Conservation (phyloP, 2,113 vertebrate genomes). For the Etia nguti region DNA sequence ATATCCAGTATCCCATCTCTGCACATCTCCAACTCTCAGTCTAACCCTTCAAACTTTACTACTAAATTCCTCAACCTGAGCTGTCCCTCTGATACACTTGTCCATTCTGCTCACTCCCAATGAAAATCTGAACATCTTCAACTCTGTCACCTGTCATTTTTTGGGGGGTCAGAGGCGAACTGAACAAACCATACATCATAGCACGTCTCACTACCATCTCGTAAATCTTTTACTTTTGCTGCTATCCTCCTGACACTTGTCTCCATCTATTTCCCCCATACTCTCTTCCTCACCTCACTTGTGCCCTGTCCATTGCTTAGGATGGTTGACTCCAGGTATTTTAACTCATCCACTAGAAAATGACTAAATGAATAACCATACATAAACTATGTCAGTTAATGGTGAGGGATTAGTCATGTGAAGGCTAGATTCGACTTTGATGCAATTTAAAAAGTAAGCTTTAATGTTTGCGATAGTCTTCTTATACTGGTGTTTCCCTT, state of each 20-base stretch:
- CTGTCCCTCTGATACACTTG: background rate
- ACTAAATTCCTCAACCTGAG: background rate
- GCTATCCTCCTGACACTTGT: background rate
- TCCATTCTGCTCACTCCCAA: background rate
- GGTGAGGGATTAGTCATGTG: background rate
- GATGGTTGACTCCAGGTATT: background rate
- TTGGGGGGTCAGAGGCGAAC: background rate
- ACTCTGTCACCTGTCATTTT: background rate
- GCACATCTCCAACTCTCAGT: background rate
- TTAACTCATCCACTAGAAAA: background rate
- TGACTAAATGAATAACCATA: no score
- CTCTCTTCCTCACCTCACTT: background rate
- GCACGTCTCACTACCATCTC: background rate
- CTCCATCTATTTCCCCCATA: background rate
- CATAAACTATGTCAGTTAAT: background rate
- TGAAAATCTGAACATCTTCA: background rate
- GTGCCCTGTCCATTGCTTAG: background rate
- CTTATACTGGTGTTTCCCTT: background rate
- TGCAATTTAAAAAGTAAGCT: background rate
- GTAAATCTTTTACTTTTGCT: background rate
- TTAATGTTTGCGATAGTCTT: background rate
- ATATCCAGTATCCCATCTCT: background rate
- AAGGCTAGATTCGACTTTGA: background rate
- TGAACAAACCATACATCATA: background rate
- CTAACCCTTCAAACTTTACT: background rate